Base-by-base conservation (phyloP, 2,888 invertebrate species). In the Willowsia nigromaculata region DNA sequence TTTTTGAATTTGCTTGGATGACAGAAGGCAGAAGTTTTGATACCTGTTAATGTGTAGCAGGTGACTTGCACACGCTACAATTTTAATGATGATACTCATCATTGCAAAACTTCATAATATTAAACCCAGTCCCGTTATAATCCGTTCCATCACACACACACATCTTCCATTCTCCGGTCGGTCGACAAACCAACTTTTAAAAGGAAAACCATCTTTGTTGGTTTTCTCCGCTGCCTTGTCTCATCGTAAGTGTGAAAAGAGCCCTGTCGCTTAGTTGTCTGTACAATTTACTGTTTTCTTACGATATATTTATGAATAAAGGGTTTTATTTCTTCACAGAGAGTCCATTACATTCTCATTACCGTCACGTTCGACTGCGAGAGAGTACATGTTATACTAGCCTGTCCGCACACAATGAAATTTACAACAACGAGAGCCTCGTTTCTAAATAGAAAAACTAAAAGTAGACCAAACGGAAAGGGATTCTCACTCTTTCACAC, bases 401-500 rank as follows among this genome's bases (percentile, higher is more conserved):
- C 13, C 0, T n/a, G 33, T n/a, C 33, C 62, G 33, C 62, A 33
- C 62, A 65, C 62, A 65, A 65, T 33, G 33, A 65, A 65, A 65
- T 65, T 65, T 65, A 65, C 62, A 33, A 65, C 33, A 33, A 65
- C 22, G 22, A 56, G 56, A 56, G 62, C 33, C 62, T 33, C n/a
- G 30, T 65, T 65, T 65, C 62, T 33, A 15, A 65, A 59, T 59
- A 59, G 59, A 65, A 65, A n/a, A 65, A 30, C 62, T 65, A 62
- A 81, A 82, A 82, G 82, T 82, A 82, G 82, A 65, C 82, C 82
- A 82, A 65, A 82, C 82, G 82, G 82, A 65, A 82, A 82, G 65
- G 62, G 62, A 82, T 82, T 65, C 82, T 82, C 37, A 47, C 62
- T 27, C 56, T n/a, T 25, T n/a, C 25, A 9, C 40, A 53, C 43